Conservation (phyloP, 1,140 invertebrate species). For the Diprion similis region DNA sequence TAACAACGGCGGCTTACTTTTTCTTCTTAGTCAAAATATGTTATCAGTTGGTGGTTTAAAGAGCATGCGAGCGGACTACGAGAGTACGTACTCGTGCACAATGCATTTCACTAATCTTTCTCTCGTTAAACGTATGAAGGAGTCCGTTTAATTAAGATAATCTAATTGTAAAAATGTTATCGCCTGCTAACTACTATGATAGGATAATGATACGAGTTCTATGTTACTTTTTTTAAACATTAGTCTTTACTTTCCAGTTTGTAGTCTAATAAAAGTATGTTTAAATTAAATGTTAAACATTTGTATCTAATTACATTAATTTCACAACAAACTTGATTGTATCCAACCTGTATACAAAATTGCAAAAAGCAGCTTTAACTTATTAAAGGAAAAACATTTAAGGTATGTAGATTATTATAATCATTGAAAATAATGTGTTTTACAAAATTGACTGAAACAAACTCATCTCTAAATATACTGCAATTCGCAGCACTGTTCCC, state of each 20-base stretch:
- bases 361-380: too few relatives aligned
- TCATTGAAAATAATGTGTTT: too few relatives aligned
- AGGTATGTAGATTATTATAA: too few relatives aligned
- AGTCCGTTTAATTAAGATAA: constrained; percentile 25
- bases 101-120: constrained; percentile 29
- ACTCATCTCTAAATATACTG: too few relatives aligned
- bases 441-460: too few relatives aligned
- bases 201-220: constrained; percentile 24
- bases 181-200: constrained; percentile 30
- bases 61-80: constrained; percentile 21
- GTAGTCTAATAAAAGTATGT: constrained; percentile 45
- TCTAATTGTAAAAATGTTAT: constrained; percentile 40
- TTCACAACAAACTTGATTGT: too few relatives aligned
- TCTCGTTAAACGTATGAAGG: constrained; percentile 25
- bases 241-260: constrained; percentile 46
- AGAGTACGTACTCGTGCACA: constrained; percentile 13
- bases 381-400: too few relatives aligned
- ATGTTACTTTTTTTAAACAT: constrained; percentile 41
- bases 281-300: constrained; percentile 28
- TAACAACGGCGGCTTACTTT: constrained; percentile 17
- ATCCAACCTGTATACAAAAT: too few relatives aligned
- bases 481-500: too few relatives aligned
- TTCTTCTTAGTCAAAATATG: neutral
- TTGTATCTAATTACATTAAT: too few relatives aligned
- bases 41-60: neutral